phyloP scores from a whole-genome alignment of 1,140 invertebrate genomes.

The Xylocopa sonorina region DNA sequence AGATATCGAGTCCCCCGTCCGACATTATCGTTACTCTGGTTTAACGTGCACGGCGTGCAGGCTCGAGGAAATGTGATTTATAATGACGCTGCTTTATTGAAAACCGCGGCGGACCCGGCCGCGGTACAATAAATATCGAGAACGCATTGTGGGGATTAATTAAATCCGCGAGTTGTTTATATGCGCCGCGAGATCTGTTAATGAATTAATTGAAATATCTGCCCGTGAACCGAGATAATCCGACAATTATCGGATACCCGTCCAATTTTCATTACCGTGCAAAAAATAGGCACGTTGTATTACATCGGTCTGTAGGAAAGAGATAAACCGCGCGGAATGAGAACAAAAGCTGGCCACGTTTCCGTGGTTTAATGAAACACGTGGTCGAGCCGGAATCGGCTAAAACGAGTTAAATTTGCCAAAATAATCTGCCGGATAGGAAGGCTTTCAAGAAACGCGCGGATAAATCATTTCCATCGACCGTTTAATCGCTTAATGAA shows the following conservation, averaged over 20 bases:
- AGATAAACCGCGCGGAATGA: not conserved
- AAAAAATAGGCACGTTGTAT: not conserved
- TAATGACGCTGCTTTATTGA: slow-evolving; percentile 35
- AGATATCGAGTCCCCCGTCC: slow-evolving; percentile 17
- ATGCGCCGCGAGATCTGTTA: slow-evolving; percentile 37
- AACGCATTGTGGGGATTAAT: slow-evolving; percentile 34
- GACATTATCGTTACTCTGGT: not conserved
- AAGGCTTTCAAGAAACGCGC: too few relatives aligned
- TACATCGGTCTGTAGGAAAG: not conserved
- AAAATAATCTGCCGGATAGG: too few relatives aligned
- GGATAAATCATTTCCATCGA: too few relatives aligned
- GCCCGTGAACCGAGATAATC: slow-evolving; percentile 25
- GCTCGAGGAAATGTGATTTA: slow-evolving; percentile 37
- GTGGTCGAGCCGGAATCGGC: too few relatives aligned
- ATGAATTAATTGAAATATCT: slow-evolving; percentile 52
- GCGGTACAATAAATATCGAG: slow-evolving; percentile 36
- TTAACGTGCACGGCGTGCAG: not conserved
- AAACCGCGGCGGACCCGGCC: slow-evolving; percentile 16
- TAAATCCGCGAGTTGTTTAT: slow-evolving; percentile 39
- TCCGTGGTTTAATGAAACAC: too few relatives aligned
- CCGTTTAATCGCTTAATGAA: too few relatives aligned
- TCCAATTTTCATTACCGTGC: slow-evolving; percentile 40
- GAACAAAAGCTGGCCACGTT: not conserved
- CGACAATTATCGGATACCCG: slow-evolving; percentile 42
- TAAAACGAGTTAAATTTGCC: too few relatives aligned